phyloP scores from a whole-genome alignment of 2,797 vertebrate genomes.

The Spinibarbus caldwelli region DNA sequence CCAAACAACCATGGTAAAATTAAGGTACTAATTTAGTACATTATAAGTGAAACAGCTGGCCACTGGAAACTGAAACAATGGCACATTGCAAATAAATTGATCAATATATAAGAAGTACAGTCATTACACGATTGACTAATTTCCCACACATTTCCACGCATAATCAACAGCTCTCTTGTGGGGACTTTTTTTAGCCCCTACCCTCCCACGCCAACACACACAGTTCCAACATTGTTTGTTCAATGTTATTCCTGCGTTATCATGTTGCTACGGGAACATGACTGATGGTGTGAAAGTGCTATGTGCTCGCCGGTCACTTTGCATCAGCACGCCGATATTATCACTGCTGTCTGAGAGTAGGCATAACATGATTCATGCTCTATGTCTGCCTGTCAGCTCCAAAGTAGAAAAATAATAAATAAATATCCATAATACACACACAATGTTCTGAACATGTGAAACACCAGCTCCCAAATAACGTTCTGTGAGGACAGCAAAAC shows the following conservation, averaged over 20 bases:
- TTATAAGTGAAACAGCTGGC: neutral
- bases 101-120: constrained; percentile 27
- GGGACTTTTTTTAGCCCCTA: constrained; percentile 57
- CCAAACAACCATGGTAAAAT: no score
- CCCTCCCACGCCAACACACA: constrained; percentile 51
- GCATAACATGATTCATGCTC: constrained; percentile 57
- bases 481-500: constrained; percentile 36
- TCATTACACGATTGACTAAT: constrained; percentile 43
- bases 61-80: constrained; percentile 6
- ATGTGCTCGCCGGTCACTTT: constrained; percentile 57
- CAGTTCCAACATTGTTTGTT: constrained; percentile 60
- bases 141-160: constrained; percentile 45
- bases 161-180: constrained; percentile 46
- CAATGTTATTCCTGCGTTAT: constrained; percentile 64
- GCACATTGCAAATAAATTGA: constrained; percentile 6
- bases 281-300: constrained; percentile 60
- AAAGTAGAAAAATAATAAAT: constrained; percentile 37
- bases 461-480: constrained; percentile 50
- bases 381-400: constrained; percentile 49
- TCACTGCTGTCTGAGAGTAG: constrained; percentile 57
- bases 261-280: constrained; percentile 64
- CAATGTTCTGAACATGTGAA: constrained; percentile 57
- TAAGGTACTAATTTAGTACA: neutral
- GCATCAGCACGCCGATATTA: constrained; percentile 60
- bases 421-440: constrained; percentile 54